Evolutionary conservation across 2,888 invertebrate genomes (phyloP), one percentile per base, ranked within the genome.

Genomic region (Caprella mutica): DNA sequence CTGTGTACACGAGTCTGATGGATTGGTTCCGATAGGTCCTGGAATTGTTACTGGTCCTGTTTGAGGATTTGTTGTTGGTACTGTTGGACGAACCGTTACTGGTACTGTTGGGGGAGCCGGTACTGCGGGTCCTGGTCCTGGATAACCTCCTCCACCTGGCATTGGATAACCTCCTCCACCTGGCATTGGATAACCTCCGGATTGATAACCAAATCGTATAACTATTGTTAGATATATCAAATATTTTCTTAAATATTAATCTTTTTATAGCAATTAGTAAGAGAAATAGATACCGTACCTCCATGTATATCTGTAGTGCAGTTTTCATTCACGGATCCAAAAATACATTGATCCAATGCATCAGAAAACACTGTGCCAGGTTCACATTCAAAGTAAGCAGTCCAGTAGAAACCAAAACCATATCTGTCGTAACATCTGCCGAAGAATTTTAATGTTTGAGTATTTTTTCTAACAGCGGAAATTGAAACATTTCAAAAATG

Each of bases 361-460:
- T 61, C 61, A 8, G 55, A 51, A 30, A 61, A 61, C 19, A 61
- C 57, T 1, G 61, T 61, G 26, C 61, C 61, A 1, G 61, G 53
- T 27, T 61, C 61, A 29, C 61, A 61, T 48, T 57, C 57, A 48
- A 61, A 61, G 55, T 57, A 52, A 26, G 56, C 56, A 1, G 56
- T 56, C 44, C 46, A 56, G 52, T 30, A 57, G 38, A 44, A 54
- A 6, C 61, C 61, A 3, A 55, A 19, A 9, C 51, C 24, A 55
- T 57, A 46, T 3, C 57, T 44, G 44, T 61, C 61, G 24, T 57
- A 54, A 23, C 61, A 61, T 27, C 61, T 60, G 50, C n/a, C n/a
- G n/a, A n/a, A n/a, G n/a, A n/a, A n/a, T n/a, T n/a, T n/a, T n/a
- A n/a, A n/a, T n/a, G n/a, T n/a, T n/a, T n/a, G n/a, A n/a, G n/a